Conservation (phyloP, 2,797 vertebrate genomes). For the Bovichtus variegatus region DNA sequence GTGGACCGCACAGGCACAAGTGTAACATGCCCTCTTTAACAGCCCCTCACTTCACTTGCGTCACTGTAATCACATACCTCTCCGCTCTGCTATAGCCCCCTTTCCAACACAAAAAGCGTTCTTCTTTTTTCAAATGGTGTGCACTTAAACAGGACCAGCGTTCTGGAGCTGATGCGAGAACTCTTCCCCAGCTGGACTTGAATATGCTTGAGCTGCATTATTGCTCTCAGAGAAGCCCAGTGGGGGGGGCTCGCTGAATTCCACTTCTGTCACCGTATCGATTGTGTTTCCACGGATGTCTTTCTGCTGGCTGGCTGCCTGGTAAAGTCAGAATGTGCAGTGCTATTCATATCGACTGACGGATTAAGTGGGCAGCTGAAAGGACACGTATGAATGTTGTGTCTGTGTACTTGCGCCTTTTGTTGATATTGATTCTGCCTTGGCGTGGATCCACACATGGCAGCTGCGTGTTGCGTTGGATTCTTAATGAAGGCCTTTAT, state of each 20-base stretch:
- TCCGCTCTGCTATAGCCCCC: conserved; percentile 14
- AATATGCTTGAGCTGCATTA: conserved; percentile 40
- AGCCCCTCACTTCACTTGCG: conserved; percentile 8
- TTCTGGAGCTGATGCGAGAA: conserved; percentile 58
- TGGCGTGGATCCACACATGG: conserved; percentile 34
- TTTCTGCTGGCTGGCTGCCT: conserved; percentile 47
- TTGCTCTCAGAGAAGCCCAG: conserved; percentile 38
- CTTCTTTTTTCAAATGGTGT: conserved; percentile 31
- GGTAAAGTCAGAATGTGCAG: conserved; percentile 58
- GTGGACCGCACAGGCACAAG: conserved; percentile 17
- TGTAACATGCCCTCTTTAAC: conserved; percentile 36
- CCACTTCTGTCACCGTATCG: conserved; percentile 57
- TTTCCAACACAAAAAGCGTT: conserved; percentile 34
- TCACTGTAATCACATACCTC: conserved; percentile 44
- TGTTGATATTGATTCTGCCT: conserved; percentile 66
- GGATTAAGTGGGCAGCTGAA: conserved; percentile 59
- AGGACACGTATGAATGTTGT: conserved; percentile 49
- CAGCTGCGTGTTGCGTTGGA: conserved; percentile 36
- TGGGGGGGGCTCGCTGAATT: conserved; percentile 62
- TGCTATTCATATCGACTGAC: conserved; percentile 63
- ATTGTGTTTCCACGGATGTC: conserved; percentile 57
- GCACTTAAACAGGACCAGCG: conserved; percentile 56
- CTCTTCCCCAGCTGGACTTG: conserved; percentile 42
- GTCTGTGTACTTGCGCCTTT: conserved; percentile 61
- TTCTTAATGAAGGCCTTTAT: conserved; percentile 58